phyloP scores from a whole-genome alignment of 64 coral and sea anemone species.

The Stichodactyla mertensii region DNA sequence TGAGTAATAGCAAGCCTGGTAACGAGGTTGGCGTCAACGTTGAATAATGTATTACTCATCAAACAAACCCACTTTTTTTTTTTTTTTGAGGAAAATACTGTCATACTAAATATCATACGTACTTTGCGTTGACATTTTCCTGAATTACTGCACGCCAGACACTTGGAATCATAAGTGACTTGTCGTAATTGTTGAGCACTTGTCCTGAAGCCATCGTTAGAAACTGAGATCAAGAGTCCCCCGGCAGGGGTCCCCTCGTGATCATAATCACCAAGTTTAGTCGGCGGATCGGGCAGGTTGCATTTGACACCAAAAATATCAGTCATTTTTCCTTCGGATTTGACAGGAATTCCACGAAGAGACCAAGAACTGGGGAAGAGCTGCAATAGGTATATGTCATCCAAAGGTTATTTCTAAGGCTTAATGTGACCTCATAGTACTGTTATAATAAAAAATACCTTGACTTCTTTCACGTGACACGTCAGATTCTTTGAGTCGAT shows the following conservation, averaged over 20 bases:
- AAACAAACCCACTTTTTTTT: no score
- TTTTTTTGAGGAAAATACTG: no score
- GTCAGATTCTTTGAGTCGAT: conserved; percentile 4
- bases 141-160: conserved; percentile 21
- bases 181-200: conserved; percentile 8
- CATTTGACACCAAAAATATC: conserved; percentile 11
- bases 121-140: conserved; percentile 31
- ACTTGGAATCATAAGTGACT: conserved; percentile 42
- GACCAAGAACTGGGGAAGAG: neutral
- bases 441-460: neutral
- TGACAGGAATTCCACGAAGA: neutral
- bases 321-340: conserved; percentile 23
- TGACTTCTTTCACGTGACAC: conserved; percentile 42
- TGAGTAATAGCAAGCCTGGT: no score
- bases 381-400: no score
- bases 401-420: no score
- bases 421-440: no score
- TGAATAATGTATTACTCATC: no score
- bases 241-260: no score
- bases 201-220: no score
- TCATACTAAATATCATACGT: neutral
- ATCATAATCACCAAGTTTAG: neutral
- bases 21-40: no score
- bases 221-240: no score
- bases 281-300: neutral